Base-by-base conservation (phyloP, 2,113 vertebrate species). In the Tauraco erythrolophus region DNA sequence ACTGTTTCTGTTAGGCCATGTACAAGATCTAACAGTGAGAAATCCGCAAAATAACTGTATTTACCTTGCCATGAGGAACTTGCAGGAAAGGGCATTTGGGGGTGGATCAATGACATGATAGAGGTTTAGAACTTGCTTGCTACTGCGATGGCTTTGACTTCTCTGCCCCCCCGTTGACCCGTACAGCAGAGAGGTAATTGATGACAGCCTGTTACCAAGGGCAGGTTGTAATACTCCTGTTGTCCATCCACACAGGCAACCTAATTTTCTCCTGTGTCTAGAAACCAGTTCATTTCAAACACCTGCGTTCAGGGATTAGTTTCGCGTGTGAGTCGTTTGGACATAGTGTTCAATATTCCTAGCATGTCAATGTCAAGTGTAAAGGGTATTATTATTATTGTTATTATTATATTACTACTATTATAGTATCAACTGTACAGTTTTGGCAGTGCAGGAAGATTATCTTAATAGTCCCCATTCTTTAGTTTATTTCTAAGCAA, bases 31-130 rank as follows among this genome's bases (percentile, higher is more conserved):
- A 84, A 64, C 57, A 84, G 84, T 4, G 7, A 91, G 81, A 91
- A 94, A 68, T 33, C 77, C 89, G 69, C 89, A 83, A 93, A 92
- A 93, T 79, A 54, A 72, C 57, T 61, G 69, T 93, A 72, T 94
- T 97, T 94, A 94, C 84, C 48, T 89, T 84, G 72, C 61, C 60
- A 78, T 0, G 0, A 87, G 62, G 60, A 68, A 51, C 83, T 75
- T 4, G 2, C 5, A 23, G 87, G 56, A 89, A 79, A 89, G 86
- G 91, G 39, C 83, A 33, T 33, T 68, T 76, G 65, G 23, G 91
- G 77, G 69, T 78, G 80, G 65, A 94, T 95, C 83, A 79, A 45
- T 87, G 86, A 69, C 64, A 81, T 41, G 51, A 95, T 3, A 9
- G 41, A 84, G 77, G 70, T 86, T 95, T 72, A 95, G 87, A 88